These are phyloP conservation scores for Palloptera scutellata DNA, from an alignment of 2,888 invertebrate genomes.

Conservation along the genomic window DNA sequence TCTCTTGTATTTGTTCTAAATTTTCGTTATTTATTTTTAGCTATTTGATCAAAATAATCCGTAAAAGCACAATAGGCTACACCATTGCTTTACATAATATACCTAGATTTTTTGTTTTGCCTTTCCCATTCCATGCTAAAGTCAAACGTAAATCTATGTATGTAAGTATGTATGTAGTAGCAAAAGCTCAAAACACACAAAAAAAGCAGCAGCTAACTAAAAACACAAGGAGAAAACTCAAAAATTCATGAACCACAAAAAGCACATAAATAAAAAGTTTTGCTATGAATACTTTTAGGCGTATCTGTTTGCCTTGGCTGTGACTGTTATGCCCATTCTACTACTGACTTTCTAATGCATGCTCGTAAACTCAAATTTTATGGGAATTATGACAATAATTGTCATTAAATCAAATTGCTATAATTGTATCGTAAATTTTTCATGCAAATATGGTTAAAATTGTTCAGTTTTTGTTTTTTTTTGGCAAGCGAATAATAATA, in stretches of 20 bases:
- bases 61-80: too few relatives aligned
- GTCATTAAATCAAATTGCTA: conserved; percentile 57
- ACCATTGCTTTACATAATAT: too few relatives aligned
- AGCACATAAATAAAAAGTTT: conserved; percentile 52
- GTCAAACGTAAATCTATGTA: too few relatives aligned
- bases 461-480: neutral
- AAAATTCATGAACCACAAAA: conserved; percentile 54
- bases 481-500: neutral
- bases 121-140: too few relatives aligned
- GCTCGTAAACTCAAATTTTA: conserved; percentile 44
- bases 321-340: neutral
- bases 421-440: conserved; percentile 58
- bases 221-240: too few relatives aligned
- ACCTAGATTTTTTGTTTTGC: too few relatives aligned
- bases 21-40: too few relatives aligned
- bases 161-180: too few relatives aligned
- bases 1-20: too few relatives aligned
- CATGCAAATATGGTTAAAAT: conserved; percentile 36
- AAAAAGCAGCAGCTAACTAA: too few relatives aligned
- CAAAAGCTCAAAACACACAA: too few relatives aligned
- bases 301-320: neutral
- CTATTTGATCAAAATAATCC: too few relatives aligned
- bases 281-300: conserved; percentile 19
- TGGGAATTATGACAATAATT: conserved; percentile 58
- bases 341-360: conserved; percentile 5